phyloP scores from a whole-genome alignment of 2,797 vertebrate species.

The Rhynchotus rufescens region DNA sequence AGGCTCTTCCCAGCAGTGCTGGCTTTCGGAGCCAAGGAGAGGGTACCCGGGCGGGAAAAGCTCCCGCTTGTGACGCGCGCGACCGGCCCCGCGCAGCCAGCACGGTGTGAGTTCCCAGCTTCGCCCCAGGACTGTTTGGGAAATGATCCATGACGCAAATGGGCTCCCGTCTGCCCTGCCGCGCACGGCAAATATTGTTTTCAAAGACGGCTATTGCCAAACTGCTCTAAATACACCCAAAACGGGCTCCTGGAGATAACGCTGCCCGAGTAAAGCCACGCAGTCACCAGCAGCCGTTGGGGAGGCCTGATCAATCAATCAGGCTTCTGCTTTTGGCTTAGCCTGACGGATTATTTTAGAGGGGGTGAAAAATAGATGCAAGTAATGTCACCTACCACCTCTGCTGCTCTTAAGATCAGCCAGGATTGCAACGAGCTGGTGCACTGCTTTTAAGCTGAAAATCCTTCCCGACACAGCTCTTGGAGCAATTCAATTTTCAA shows the following conservation, averaged over 20 bases:
- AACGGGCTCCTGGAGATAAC: not conserved
- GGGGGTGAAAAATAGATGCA: not conserved
- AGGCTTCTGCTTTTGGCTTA: not conserved
- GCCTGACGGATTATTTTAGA: not conserved
- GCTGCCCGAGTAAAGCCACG: not conserved
- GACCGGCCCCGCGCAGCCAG: not conserved
- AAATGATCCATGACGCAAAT: slow-evolving; percentile 50
- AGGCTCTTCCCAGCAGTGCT: slow-evolving; percentile 23
- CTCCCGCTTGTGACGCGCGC: slow-evolving; percentile 49
- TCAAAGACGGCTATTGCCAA: not conserved
- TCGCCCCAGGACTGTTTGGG: slow-evolving; percentile 19
- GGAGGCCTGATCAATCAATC: not conserved
- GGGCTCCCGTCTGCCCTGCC: slow-evolving; percentile 40
- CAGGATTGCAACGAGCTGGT: not conserved
- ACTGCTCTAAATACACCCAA: slow-evolving; percentile 1
- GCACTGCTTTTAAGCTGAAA: slow-evolving; percentile 39
- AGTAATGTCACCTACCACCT: not conserved
- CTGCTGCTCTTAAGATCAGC: not conserved
- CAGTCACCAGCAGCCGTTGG: not conserved
- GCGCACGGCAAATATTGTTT: slow-evolving; percentile 36
- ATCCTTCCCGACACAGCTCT: slow-evolving; percentile 22
- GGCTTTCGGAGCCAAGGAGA: not conserved
- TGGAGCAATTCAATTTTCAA: slow-evolving; percentile 26
- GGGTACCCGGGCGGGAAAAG: slow-evolving; percentile 23
- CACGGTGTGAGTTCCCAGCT: not conserved